Evolutionary conservation across 2,113 vertebrate species (phyloP), one percentile per base, ranked within the genome.

Genomic region (Pteropus alecto): DNA sequence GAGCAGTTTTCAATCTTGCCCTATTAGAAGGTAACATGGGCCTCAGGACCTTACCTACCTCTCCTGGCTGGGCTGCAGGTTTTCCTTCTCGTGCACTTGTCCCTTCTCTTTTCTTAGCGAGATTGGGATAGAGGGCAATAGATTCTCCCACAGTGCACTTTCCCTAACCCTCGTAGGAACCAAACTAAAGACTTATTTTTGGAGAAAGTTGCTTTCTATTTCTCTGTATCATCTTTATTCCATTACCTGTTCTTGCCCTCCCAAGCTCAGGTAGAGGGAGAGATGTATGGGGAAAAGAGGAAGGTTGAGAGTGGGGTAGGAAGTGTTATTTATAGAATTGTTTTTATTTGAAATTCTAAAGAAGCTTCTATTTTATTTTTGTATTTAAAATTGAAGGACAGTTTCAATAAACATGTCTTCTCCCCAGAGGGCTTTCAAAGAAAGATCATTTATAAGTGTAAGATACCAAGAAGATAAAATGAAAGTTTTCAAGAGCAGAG

Each of bases 351-450:
- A 71, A 84, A 79, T 67, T 93, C 70, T 58, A 33, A 54, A 94
- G 68, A 63, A 60, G 68, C 30, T 60, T 56, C 26, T 58, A 41
- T 71, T 79, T 85, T 96, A 94, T 87, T 92, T 96, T 89, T 93
- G 28, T 90, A 68, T 71, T 96, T 93, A 85, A 95, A 94, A 16
- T 41, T 67, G 38, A 94, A 96, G 56, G 86, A 78, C 26, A 68
- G 33, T 83, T 82, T 67, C 83, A 71, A 63, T 93, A 87, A 93
- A 87, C 51, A 28, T 58, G 12, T 76, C 70, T 92, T 71, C 35
- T 96, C 33, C 67, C 35, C n/a, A 70, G 46, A 71, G 28, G 14
- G 18, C 60, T 61, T 93, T 77, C 28, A 58, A 56, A 89, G 86
- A 82, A 54, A 86, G 67, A 61, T 48, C 18, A 60, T 38, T 71